Percentiles rank a stretch among this genome's conserved stretches.
Evolutionary conservation across 2,113 vertebrate genomes (phyloP).

Genomic region (Oreochromis spilurus): DNA sequence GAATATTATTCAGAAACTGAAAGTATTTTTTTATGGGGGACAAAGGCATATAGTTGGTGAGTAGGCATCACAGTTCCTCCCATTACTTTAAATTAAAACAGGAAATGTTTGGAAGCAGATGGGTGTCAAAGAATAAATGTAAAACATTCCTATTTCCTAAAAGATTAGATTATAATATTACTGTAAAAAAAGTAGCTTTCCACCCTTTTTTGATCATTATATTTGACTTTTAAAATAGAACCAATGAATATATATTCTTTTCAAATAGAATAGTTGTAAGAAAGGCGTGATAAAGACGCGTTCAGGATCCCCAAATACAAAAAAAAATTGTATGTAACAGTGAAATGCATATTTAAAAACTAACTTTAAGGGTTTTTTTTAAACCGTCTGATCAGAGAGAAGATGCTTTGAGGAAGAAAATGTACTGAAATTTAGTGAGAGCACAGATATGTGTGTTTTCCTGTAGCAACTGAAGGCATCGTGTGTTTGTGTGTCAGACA

Average conservation of each 20-base stretch:
- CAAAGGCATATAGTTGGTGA: background rate
- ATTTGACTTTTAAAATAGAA: background rate
- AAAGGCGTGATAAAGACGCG: background rate
- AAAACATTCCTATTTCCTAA: background rate
- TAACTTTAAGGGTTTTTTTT: background rate
- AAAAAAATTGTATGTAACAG: background rate
- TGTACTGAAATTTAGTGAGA: background rate
- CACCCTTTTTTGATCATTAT: background rate
- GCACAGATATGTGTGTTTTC: background rate
- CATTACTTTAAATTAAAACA: background rate
- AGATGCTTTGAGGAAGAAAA: background rate
- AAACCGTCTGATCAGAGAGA: rapidly evolving
- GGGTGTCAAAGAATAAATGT: background rate
- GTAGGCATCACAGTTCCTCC: background rate
- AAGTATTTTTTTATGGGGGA: background rate
- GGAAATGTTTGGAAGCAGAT: background rate
- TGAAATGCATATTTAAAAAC: background rate
- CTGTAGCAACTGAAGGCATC: background rate
- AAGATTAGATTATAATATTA: background rate
- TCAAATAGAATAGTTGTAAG: background rate
- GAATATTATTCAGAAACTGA: background rate
- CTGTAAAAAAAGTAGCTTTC: background rate
- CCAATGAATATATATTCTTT: rapidly evolving
- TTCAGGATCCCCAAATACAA: background rate
- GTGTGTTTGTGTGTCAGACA: background rate